Conservation (phyloP, 2,797 vertebrate genomes). For the Naso thynnoides region DNA sequence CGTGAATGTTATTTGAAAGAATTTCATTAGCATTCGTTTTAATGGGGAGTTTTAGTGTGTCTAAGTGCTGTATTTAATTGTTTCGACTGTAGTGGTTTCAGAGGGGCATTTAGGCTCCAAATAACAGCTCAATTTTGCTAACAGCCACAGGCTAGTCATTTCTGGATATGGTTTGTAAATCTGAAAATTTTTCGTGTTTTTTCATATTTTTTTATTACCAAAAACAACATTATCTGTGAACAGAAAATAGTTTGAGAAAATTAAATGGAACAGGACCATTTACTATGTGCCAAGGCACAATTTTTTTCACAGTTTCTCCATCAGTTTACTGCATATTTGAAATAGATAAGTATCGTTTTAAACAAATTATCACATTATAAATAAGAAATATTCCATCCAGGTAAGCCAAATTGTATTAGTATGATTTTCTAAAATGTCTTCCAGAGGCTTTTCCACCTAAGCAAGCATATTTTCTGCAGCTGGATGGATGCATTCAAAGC, state of each 20-base stretch:
- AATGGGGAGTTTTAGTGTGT: slow-evolving; percentile 41
- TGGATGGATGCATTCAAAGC: slow-evolving; percentile 37
- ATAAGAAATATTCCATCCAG: slow-evolving; percentile 24
- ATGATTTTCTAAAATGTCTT: slow-evolving; percentile 32
- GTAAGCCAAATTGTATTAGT: slow-evolving; percentile 8
- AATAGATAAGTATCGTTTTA: slow-evolving; percentile 8
- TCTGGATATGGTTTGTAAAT: slow-evolving; percentile 19
- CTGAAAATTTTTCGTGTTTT: neutral
- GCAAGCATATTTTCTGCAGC: slow-evolving; percentile 18
- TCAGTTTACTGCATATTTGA: slow-evolving; percentile 7
- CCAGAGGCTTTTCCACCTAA: slow-evolving; percentile 33
- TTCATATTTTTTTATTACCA: neutral
- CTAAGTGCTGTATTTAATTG: slow-evolving; percentile 44
- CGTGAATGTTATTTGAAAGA: slow-evolving; percentile 35
- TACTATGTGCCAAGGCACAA: neutral
- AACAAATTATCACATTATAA: slow-evolving; percentile 22
- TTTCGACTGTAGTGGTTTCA: slow-evolving; percentile 41
- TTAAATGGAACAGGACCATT: neutral
- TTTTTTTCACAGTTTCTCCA: neutral
- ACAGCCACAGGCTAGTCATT: slow-evolving; percentile 16
- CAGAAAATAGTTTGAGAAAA: neutral
- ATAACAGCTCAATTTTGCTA: slow-evolving; percentile 27
- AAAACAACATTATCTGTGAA: neutral
- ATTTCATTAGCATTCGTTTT: slow-evolving; percentile 51
- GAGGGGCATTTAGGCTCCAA: slow-evolving; percentile 32